Base-by-base conservation (phyloP, 2,113 vertebrate genomes). In the Perca flavescens region DNA sequence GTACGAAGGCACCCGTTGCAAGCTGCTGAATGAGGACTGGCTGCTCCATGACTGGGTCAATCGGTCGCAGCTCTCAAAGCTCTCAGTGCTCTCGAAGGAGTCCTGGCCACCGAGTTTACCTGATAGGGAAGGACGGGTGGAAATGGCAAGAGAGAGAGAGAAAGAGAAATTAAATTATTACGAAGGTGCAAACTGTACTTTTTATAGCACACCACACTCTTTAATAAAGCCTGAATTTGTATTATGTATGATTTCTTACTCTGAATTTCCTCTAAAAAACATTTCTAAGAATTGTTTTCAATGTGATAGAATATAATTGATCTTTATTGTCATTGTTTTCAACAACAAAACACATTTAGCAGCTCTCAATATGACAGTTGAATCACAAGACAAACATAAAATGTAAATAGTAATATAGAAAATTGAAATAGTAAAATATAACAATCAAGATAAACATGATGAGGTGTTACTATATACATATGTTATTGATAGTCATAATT, bases 21-120 rank as follows among this genome's bases (percentile, higher is more conserved):
- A 96, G 88, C 98, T 99, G 96, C 95, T 97, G 95, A 98, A 99
- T 1, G 98, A 99, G 2, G 97, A 98, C 95, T 99, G 98, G 92
- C 98, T 99, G 94, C 96, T 97, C 98, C 98, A 99, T 22, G 98
- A 99, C 94, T 99, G 98, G 0, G 97, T 97, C 92, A 99, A 94
- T 5, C 97, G 96, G 87, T 99, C 98, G 0, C 97, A 99, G 94
- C 98, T 99, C 85, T 99, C 98, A 0, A 97, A 98, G 94, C 98
- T 99, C 90, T 99, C 98, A 11, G 97, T 96, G 96, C 98, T 99
- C 94, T 99, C 98, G 4, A 99, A 99, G 36, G 98, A 99, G 88
- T 99, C 98, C 94, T 99, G 98, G 70, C 98, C 98, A 0, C 97
- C 98, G 10, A 99, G 96, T 75, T 99, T 99, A 88, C 98, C 98